Percentiles rank a stretch among this genome's conserved stretches.
phyloP scores from a whole-genome alignment of 2,113 vertebrate species.

The Ciconia stormi region DNA sequence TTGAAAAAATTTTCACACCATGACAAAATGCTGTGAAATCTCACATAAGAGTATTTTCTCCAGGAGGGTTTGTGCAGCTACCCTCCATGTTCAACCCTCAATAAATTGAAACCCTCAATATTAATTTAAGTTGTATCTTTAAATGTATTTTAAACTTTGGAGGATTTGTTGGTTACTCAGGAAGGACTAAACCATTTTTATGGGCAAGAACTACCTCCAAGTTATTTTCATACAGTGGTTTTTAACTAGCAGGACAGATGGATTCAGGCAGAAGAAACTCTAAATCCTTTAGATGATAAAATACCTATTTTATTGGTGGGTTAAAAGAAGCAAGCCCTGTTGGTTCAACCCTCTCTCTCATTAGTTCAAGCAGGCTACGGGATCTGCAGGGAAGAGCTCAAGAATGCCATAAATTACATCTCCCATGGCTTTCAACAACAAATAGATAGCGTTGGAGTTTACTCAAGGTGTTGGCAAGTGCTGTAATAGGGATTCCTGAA shows the following conservation, averaged over 20 bases:
- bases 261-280: neutral
- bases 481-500: neutral
- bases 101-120: neutral
- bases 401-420: neutral
- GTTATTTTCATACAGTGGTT: neutral
- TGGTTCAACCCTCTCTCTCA: neutral
- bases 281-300: neutral
- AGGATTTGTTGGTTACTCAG: neutral
- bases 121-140: neutral
- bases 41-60: neutral
- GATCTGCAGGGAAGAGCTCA: neutral
- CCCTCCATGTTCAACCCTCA: neutral
- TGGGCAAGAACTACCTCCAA: neutral
- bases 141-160: neutral
- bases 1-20: accelerated
- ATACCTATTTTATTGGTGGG: neutral
- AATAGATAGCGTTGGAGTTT: neutral
- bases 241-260: neutral
- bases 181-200: neutral
- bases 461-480: neutral
- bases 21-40: neutral
- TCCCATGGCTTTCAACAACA: constrained; percentile 7
- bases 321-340: neutral
- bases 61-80: neutral
- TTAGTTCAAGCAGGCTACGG: neutral